Evolutionary conservation across 2,888 invertebrate genomes (phyloP), one percentile per base, ranked within the genome.

Genomic region (Apodemia zela): DNA sequence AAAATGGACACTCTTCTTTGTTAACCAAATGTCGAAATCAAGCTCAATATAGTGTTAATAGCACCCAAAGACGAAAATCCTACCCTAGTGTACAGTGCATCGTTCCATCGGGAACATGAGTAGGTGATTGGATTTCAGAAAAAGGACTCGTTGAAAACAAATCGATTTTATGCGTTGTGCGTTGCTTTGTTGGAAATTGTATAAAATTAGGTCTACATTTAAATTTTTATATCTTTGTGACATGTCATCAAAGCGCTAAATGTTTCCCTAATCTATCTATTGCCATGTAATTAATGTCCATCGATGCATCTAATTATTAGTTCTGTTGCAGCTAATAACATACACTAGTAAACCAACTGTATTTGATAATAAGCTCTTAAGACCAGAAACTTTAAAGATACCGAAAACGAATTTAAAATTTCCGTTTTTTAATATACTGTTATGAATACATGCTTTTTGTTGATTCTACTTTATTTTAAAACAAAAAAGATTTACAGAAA

Each of bases 71-170:
- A 54, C 54, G 15, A 25, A 54, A 54, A 25, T 51, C 21, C 51
- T 21, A 21, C 25, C 63, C 47, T 61, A 78, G 78, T 83, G 79
- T 69, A 68, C 76, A 74, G 79, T 81, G 82, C 79, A 77, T 73
- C 63, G 57, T 64, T 66, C 68, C 68, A 67, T 66, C 70, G 72
- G 74, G 77, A 82, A 85, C 89, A 88, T 90, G 90, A 89, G 87
- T 84, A 83, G 91, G 91, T 84, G 91, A 90, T 90, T 69, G 78
- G 79, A 85, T 77, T 80, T 75, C 81, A 73, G 63, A 86, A 82
- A 62, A 75, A 72, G 84, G 79, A 89, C 85, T 78, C 73, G 80
- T 79, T 80, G 74, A 73, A 69, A 70, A 75, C 78, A 76, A 79
- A 83, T 79, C 73, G 82, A 77, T 79, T 75, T 79, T 73, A 71